These are phyloP conservation scores for Tyrophagus putrescentiae DNA, from an alignment of 1,140 invertebrate species.

Conservation along the genomic window DNA sequence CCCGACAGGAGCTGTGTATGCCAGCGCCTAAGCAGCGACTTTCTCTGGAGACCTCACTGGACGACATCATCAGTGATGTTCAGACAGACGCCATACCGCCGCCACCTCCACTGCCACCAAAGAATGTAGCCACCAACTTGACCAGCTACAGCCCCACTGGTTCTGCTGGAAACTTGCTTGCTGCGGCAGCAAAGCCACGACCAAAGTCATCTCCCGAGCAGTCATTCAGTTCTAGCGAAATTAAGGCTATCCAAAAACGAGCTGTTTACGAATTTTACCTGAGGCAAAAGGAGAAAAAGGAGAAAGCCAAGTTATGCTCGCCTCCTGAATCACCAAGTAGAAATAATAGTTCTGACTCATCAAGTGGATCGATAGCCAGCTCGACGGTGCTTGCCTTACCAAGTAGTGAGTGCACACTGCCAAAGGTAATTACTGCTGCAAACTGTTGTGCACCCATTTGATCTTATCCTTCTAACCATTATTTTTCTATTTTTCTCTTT, in stretches of 20 bases:
- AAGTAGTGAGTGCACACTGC: neutral
- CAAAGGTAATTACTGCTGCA: neutral
- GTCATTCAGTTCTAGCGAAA: constrained; percentile 51
- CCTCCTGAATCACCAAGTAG: neutral
- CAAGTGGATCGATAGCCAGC: neutral
- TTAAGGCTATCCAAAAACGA: constrained; percentile 74
- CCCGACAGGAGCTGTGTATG: neutral
- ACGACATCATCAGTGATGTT: neutral
- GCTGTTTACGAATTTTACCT: constrained; percentile 61
- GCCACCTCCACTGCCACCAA: neutral
- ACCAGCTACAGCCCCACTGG: too few relatives aligned
- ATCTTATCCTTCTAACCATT: neutral
- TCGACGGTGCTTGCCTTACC: neutral
- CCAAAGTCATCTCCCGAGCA: constrained; percentile 35
- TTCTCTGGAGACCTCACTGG: neutral
- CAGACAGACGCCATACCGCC: neutral
- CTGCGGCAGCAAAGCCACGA: neutral
- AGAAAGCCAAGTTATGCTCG: neutral
- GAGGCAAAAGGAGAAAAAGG: constrained; percentile 19
- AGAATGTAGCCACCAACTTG: neutral
- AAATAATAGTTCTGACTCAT: neutral
- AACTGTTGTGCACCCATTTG: neutral
- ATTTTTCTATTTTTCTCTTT: too few relatives aligned
- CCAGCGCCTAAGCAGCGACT: neutral
- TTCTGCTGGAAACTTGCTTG: neutral